Percentiles rank a stretch among this genome's conserved stretches.
These are phyloP conservation scores for Pseudomyrmex sp. DNA, from an alignment of 1,140 invertebrate species.

Conservation along the genomic window DNA sequence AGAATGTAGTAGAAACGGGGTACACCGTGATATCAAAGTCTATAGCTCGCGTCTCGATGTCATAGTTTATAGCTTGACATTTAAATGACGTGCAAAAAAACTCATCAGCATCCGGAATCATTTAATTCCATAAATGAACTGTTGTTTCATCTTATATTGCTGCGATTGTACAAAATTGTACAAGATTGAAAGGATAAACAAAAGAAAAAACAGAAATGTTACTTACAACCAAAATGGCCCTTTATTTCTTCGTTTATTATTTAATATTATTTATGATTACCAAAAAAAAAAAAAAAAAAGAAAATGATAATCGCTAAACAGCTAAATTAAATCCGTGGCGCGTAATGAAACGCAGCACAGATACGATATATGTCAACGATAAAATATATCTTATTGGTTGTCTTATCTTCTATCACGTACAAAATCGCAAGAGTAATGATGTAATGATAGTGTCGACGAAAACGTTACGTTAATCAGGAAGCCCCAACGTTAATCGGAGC, in stretches of 20 bases:
- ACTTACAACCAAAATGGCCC: not conserved
- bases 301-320: not conserved
- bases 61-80: not conserved
- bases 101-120: not conserved
- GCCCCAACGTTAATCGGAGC: not conserved
- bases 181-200: not conserved
- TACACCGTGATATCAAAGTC: not conserved
- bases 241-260: conserved; percentile 56
- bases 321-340: not conserved
- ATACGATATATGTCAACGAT: conserved; percentile 37
- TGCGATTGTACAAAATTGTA: not conserved
- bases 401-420: not conserved
- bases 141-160: not conserved
- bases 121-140: no score
- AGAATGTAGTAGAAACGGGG: not conserved
- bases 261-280: not conserved
- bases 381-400: conserved; percentile 32
- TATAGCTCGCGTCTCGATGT: not conserved
- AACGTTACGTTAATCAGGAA: not conserved
- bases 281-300: not conserved
- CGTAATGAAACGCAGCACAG: conserved; percentile 14
- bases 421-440: conserved; percentile 21
- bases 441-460: conserved; percentile 16
- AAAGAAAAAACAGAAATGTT: not conserved
- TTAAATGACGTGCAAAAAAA: not conserved